Evolutionary conservation across 2,113 vertebrate species (phyloP).

Genomic region (Tetrao urogallus): DNA sequence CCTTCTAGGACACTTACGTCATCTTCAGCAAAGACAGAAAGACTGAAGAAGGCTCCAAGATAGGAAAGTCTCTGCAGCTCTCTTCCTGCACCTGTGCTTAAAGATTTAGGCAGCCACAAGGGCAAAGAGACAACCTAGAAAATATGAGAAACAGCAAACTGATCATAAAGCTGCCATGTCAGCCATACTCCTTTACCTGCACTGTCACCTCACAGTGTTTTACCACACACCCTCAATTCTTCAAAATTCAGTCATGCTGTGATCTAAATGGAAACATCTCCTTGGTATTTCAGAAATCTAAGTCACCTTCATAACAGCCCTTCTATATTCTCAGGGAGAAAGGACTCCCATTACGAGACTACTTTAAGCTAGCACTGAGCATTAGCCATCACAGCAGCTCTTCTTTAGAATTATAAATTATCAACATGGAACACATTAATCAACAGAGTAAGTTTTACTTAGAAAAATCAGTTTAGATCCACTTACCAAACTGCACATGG

Average conservation of each 20-base stretch:
- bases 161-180: neutral
- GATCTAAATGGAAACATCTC: neutral
- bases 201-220: neutral
- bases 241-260: neutral
- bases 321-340: neutral
- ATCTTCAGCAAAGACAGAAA: conserved; percentile 97
- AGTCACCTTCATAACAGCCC: neutral
- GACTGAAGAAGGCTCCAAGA: conserved; percentile 93
- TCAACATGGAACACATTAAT: accelerated
- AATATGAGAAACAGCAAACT: neutral
- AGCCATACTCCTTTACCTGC: neutral
- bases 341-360: neutral
- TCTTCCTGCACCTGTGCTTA: conserved; percentile 92
- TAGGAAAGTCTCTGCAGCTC: conserved; percentile 96
- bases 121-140: conserved; percentile 88
- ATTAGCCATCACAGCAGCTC: neutral
- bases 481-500: conserved; percentile 95
- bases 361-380: neutral
- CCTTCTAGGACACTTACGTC: conserved; percentile 86
- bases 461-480: neutral
- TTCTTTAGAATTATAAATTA: neutral
- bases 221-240: neutral
- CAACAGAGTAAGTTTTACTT: neutral
- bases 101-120: conserved; percentile 92
- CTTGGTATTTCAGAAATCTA: neutral